Evolutionary conservation across 1,140 invertebrate species (phyloP).

Genomic region (Octopus sinensis): DNA sequence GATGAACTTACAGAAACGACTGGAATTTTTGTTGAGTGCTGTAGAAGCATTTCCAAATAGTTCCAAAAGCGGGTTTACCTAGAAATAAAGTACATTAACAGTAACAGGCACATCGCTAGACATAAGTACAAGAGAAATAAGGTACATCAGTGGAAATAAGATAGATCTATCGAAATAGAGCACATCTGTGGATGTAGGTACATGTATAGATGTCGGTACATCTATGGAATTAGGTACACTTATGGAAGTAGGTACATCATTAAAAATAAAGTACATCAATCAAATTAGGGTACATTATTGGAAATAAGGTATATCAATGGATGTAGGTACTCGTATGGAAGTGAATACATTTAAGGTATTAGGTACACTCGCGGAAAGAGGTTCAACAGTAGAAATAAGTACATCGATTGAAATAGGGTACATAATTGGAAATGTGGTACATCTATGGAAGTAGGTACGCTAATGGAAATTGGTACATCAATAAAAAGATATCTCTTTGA

Average conservation of each 20-base stretch:
- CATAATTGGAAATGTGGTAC: not conserved
- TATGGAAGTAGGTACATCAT: not conserved
- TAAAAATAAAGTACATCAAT: not conserved
- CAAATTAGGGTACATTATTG: not conserved
- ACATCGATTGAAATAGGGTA: not conserved
- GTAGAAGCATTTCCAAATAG: constrained; percentile 93
- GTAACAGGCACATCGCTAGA: not conserved
- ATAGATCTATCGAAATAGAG: not conserved
- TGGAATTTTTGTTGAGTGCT: constrained; percentile 91
- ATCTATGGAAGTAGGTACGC: no score
- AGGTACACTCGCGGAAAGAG: not conserved
- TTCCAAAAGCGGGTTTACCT: constrained; percentile 92
- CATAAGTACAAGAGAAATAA: not conserved
- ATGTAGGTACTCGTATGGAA: not conserved
- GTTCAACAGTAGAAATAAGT: not conserved
- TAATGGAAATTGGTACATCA: no score
- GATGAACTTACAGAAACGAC: constrained; percentile 93
- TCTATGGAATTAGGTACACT: not conserved
- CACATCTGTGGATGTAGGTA: not conserved
- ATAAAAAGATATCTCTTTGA: no score
- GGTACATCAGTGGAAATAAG: not conserved
- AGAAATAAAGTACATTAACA: not conserved
- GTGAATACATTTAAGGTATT: not conserved
- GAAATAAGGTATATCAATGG: not conserved
- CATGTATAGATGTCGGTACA: not conserved